Evolutionary conservation across 2,888 invertebrate species (phyloP).

Genomic region (Machimus atricapillus): DNA sequence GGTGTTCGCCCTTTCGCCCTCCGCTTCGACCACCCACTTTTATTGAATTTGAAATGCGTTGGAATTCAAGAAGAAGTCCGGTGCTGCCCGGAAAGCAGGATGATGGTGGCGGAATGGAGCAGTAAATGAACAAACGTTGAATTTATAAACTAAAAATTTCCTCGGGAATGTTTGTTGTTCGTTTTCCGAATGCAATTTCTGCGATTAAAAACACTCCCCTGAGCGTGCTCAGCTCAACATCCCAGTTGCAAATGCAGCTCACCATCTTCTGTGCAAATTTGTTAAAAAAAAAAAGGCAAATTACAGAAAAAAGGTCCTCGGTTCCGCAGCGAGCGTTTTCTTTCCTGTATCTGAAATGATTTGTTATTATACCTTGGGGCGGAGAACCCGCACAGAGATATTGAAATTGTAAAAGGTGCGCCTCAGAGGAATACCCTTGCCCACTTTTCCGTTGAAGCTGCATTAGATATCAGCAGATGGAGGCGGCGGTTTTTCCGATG

Average conservation of each 20-base stretch:
- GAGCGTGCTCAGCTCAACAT: not conserved
- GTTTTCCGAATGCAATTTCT: constrained; percentile 8
- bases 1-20: too few species aligned
- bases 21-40: not conserved
- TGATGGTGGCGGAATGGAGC: not conserved
- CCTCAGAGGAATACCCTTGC: not conserved
- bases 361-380: constrained; percentile 24
- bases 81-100: not conserved
- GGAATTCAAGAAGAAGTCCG: not conserved
- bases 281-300: not conserved
- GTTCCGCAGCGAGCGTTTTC: not conserved
- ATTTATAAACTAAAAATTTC: not conserved
- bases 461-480: not conserved
- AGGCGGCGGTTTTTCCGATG: not conserved
- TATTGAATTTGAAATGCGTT: not conserved
- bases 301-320: not conserved
- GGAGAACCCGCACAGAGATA: not conserved
- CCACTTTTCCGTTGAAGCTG: not conserved
- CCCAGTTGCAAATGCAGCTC: not conserved
- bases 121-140: not conserved
- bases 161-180: not conserved
- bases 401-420: not conserved
- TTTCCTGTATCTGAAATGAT: constrained; percentile 19
- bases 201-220: not conserved
- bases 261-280: not conserved